A percentile compares a stretch with the other conserved stretches of the same genome.
phyloP scores from a whole-genome alignment of 2,113 vertebrate species.

The Hippoglossus stenolepis region DNA sequence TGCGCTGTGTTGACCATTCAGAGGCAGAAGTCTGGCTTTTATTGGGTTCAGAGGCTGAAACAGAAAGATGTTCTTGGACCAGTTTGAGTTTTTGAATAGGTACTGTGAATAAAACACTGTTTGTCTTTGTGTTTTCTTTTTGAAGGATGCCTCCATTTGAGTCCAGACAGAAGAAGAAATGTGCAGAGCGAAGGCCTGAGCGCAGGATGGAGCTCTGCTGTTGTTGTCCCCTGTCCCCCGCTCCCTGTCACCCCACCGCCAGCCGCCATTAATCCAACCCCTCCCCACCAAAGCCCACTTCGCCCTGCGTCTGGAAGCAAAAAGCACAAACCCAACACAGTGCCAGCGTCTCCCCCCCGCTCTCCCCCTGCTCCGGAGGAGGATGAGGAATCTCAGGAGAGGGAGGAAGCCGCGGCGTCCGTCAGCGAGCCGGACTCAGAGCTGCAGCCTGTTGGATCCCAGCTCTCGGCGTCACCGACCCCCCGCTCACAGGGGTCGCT shows the following conservation, averaged over 20 bases:
- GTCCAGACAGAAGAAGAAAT: constrained; percentile 24
- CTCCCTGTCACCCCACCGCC: constrained; percentile 3
- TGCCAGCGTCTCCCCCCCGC: not conserved
- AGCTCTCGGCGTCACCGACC: not conserved
- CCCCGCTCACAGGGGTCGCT: constrained; percentile 42
- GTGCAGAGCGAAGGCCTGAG: constrained; percentile 13
- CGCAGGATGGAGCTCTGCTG: constrained; percentile 45
- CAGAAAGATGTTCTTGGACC: constrained; percentile 5
- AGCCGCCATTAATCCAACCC: constrained; percentile 29
- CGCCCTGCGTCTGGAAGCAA: not conserved
- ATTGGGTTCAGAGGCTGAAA: constrained; percentile 74
- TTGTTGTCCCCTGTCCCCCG: constrained; percentile 46
- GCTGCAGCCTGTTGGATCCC: constrained; percentile 12
- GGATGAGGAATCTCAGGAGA: not conserved
- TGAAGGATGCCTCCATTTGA: constrained; percentile 31
- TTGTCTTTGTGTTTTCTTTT: constrained; percentile 17
- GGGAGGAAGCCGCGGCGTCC: not conserved
- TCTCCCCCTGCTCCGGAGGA: not conserved
- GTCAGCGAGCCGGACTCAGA: not conserved
- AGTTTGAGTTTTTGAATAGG: too few relatives aligned
- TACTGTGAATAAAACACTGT: not conserved
- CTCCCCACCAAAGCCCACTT: constrained; percentile 2
- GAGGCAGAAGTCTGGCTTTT: constrained; percentile 84
- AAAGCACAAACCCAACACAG: not conserved
- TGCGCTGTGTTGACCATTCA: constrained; percentile 83